Evolutionary conservation across 2,797 vertebrate genomes (phyloP).

Genomic region (Cossypha polioptera): DNA sequence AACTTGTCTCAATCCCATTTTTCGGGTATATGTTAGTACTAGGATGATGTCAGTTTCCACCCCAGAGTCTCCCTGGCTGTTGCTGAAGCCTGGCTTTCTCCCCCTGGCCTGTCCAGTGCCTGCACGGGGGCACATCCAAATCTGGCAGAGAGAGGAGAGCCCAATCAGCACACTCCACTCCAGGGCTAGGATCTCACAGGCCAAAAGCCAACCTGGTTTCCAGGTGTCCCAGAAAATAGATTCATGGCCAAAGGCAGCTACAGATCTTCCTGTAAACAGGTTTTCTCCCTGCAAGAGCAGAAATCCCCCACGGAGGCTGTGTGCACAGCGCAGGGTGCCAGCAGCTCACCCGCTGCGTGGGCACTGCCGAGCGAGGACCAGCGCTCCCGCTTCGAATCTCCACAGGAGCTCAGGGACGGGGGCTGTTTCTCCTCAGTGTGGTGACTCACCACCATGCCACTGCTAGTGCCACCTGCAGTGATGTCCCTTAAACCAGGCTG

Average conservation of each 20-base stretch:
- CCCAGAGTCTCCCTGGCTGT: accelerated
- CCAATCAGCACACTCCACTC: background rate
- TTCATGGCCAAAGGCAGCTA: background rate
- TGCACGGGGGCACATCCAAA: accelerated
- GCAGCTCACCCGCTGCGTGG: background rate
- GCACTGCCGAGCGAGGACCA: background rate
- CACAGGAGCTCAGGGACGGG: background rate
- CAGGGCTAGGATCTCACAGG: background rate
- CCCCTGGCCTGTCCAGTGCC: background rate
- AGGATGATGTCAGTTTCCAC: background rate
- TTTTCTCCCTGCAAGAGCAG: background rate
- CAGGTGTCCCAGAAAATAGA: background rate
- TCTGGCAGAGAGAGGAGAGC: background rate
- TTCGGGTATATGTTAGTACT: background rate
- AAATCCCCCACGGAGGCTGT: background rate
- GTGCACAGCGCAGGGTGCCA: accelerated
- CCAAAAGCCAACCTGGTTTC: background rate
- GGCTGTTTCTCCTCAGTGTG: background rate
- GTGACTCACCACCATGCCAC: background rate
- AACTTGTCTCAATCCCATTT: background rate
- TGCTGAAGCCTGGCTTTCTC: background rate
- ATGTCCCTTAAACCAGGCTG: background rate
- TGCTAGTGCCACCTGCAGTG: background rate
- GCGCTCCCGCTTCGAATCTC: accelerated
- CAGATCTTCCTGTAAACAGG: background rate